Evolutionary conservation across 2,797 vertebrate species (phyloP).

Genomic region (Momotus momota): DNA sequence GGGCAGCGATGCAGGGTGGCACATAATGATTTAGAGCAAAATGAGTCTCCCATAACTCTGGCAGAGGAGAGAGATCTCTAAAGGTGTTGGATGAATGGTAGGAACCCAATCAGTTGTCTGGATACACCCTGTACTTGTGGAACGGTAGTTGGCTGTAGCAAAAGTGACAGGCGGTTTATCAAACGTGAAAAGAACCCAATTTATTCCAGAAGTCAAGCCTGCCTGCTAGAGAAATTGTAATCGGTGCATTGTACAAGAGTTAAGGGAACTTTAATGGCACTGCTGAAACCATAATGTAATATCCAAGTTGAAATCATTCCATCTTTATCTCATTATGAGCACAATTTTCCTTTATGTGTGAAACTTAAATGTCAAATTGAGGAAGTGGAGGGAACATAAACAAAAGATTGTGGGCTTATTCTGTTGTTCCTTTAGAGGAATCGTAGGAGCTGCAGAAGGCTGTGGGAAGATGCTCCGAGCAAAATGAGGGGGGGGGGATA

Average conservation of each 20-base stretch:
- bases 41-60: rapidly evolving
- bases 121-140: rapidly evolving
- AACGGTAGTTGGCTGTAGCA: not conserved
- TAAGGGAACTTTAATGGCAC: conserved; percentile 40
- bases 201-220: not conserved
- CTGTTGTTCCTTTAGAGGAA: not conserved
- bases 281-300: conserved; percentile 11
- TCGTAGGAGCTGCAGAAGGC: not conserved
- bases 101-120: not conserved
- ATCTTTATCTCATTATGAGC: conserved; percentile 53
- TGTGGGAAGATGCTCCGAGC: not conserved
- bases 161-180: not conserved
- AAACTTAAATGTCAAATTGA: conserved; percentile 1
- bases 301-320: conserved; percentile 46
- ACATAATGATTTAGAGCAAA: not conserved
- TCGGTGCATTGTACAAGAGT: not conserved
- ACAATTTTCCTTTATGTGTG: not conserved
- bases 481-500: not conserved
- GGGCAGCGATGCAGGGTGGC: rapidly evolving
- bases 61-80: rapidly evolving
- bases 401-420: not conserved
- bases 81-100: not conserved
- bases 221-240: conserved; percentile 1
- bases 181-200: not conserved
- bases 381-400: conserved; percentile 13